Evolutionary conservation across 2,888 invertebrate species (phyloP).

Genomic region (Phaedon cochleariae): DNA sequence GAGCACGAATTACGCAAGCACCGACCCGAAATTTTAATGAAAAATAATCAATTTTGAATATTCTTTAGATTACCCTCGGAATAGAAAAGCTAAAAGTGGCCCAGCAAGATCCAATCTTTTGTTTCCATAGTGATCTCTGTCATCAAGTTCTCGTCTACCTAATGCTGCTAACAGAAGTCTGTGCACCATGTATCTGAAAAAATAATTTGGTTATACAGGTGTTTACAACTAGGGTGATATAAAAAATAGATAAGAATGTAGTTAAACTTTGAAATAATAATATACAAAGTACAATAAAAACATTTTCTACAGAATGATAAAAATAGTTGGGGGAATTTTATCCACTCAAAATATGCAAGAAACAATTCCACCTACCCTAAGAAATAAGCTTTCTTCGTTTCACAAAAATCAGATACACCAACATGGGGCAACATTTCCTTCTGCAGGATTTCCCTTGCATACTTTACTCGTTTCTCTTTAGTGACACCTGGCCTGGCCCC

Average conservation of each 20-base stretch:
- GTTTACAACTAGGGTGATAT: too few species aligned
- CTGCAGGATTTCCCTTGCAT: slow-evolving; percentile 98
- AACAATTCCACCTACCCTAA: slow-evolving; percentile 68
- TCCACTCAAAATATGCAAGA: slow-evolving; percentile 1
- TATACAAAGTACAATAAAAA: too few species aligned
- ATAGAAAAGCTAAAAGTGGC: slow-evolving; percentile 94
- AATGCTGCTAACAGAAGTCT: slow-evolving; percentile 91
- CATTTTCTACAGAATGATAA: too few species aligned
- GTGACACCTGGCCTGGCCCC: slow-evolving; percentile 98
- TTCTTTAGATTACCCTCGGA: slow-evolving; percentile 82
- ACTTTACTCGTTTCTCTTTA: slow-evolving; percentile 98
- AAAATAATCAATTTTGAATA: too few species aligned
- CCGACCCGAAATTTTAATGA: too few species aligned
- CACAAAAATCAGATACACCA: slow-evolving; percentile 99
- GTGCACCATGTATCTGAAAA: slow-evolving; percentile 93
- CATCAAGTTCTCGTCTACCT: slow-evolving; percentile 96
- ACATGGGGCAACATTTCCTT: slow-evolving; percentile 99
- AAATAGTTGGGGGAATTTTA: too few species aligned
- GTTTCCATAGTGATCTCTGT: slow-evolving; percentile 99
- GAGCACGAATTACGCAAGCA: too few species aligned
- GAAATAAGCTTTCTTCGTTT: slow-evolving; percentile 99
- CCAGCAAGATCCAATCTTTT: slow-evolving; percentile 98
- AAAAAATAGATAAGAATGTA: too few species aligned
- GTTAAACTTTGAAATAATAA: too few species aligned
- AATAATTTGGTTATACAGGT: not conserved